Percentiles rank a stretch among this genome's conserved stretches.
phyloP scores from a whole-genome alignment of 2,888 invertebrate species.

The Meta bourneti region DNA sequence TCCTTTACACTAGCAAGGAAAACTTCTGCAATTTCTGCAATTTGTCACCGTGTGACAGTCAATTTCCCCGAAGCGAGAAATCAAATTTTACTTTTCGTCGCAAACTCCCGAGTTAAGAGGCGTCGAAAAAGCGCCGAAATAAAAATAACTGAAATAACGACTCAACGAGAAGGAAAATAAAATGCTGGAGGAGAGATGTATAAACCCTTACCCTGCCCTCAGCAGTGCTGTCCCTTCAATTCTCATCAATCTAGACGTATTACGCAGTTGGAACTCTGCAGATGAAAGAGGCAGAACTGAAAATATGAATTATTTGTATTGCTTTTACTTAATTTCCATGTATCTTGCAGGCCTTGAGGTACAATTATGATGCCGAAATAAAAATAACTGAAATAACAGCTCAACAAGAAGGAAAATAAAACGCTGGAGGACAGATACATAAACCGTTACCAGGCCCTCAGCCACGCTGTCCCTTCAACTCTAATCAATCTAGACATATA shows the following conservation, averaged over 20 bases:
- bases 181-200: slow-evolving; percentile 29
- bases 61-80: slow-evolving; percentile 62
- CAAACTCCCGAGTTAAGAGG: slow-evolving; percentile 34
- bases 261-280: neutral
- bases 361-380: neutral
- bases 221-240: too few relatives aligned
- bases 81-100: slow-evolving; percentile 53
- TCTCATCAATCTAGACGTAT: too few relatives aligned
- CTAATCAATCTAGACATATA: slow-evolving; percentile 23
- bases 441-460: too few relatives aligned
- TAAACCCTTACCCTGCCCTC: neutral
- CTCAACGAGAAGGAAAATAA: slow-evolving; percentile 22
- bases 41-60: slow-evolving; percentile 60
- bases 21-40: slow-evolving; percentile 63
- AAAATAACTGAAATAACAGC: slow-evolving; percentile 22
- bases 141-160: slow-evolving; percentile 4
- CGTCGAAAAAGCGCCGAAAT: slow-evolving; percentile 1
- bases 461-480: too few relatives aligned
- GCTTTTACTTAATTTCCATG: too few relatives aligned
- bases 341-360: too few relatives aligned
- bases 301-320: too few relatives aligned
- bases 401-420: too few relatives aligned
- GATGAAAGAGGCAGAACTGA: too few relatives aligned
- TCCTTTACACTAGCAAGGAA: neutral
- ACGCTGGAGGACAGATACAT: too few relatives aligned